phyloP scores from a whole-genome alignment of 2,113 vertebrate species.

The Caloenas nicobarica region DNA sequence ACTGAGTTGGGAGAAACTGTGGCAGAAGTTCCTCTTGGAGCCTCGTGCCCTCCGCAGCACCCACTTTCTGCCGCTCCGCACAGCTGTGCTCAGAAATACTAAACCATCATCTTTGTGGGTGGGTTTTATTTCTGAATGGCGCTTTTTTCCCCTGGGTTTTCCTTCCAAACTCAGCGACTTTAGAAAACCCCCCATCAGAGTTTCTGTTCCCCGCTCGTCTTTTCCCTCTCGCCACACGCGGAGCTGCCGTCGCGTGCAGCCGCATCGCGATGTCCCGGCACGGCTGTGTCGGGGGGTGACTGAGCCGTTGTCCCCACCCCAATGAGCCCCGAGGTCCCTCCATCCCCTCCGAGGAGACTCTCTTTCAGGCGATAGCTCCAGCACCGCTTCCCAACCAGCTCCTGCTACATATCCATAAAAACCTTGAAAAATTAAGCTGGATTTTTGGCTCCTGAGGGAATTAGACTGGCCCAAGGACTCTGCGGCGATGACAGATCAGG shows the following conservation, averaged over 20 bases:
- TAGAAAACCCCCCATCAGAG: fast-evolving
- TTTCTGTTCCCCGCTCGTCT: background rate
- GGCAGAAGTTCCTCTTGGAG: background rate
- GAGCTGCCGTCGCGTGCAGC: background rate
- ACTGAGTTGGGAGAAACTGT: background rate
- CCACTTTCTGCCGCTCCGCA: background rate
- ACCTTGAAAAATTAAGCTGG: fast-evolving
- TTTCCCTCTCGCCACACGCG: fast-evolving
- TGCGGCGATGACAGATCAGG: background rate
- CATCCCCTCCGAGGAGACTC: background rate
- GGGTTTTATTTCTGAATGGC: background rate
- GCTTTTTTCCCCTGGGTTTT: background rate
- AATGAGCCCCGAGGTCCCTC: background rate
- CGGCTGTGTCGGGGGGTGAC: background rate
- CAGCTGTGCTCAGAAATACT: background rate
- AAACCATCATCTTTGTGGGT: fast-evolving
- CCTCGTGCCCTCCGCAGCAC: no score
- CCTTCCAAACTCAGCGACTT: background rate
- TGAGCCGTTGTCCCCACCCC: background rate
- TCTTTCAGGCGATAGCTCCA: background rate
- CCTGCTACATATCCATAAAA: background rate
- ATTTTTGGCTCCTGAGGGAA: background rate
- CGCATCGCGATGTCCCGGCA: fast-evolving
- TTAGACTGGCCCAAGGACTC: background rate
- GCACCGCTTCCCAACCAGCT: background rate